phyloP scores from a whole-genome alignment of 2,797 vertebrate genomes.

The Karalla daura region DNA sequence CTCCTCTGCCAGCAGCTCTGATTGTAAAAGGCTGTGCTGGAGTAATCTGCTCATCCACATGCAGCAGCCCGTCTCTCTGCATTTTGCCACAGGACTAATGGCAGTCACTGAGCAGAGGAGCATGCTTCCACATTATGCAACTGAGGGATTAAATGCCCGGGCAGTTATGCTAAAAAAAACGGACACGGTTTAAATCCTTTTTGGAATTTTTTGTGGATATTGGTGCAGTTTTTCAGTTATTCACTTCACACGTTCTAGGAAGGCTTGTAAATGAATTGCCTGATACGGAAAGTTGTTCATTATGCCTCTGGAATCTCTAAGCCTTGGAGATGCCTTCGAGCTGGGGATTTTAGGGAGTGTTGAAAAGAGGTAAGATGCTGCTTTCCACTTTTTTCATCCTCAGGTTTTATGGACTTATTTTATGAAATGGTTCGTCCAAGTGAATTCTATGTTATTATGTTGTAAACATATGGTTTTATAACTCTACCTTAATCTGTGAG shows the following conservation, averaged over 20 bases:
- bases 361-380: slow-evolving; percentile 68
- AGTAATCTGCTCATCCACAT: slow-evolving; percentile 32
- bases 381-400: background rate
- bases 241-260: background rate
- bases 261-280: slow-evolving; percentile 1
- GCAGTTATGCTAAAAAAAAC: slow-evolving; percentile 6
- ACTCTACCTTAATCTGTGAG: slow-evolving; percentile 25
- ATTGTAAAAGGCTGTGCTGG: slow-evolving; percentile 56
- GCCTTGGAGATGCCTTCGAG: slow-evolving; percentile 62
- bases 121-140: slow-evolving; percentile 48
- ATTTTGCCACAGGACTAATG: slow-evolving; percentile 41
- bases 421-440: no score
- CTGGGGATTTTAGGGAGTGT: slow-evolving; percentile 61
- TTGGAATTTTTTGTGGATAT: slow-evolving; percentile 20
- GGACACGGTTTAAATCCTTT: slow-evolving; percentile 27
- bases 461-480: background rate
- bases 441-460: no score
- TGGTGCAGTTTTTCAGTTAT: background rate
- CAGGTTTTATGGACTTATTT: no score
- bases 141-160: slow-evolving; percentile 35
- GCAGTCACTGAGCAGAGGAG: slow-evolving; percentile 34
- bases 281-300: slow-evolving; percentile 3
- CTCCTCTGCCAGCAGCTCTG: slow-evolving; percentile 22
- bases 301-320: slow-evolving; percentile 50
- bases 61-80: background rate